Evolutionary conservation across 2,888 invertebrate genomes (phyloP), one percentile per base, ranked within the genome.

Genomic region (Dusona sp.): DNA sequence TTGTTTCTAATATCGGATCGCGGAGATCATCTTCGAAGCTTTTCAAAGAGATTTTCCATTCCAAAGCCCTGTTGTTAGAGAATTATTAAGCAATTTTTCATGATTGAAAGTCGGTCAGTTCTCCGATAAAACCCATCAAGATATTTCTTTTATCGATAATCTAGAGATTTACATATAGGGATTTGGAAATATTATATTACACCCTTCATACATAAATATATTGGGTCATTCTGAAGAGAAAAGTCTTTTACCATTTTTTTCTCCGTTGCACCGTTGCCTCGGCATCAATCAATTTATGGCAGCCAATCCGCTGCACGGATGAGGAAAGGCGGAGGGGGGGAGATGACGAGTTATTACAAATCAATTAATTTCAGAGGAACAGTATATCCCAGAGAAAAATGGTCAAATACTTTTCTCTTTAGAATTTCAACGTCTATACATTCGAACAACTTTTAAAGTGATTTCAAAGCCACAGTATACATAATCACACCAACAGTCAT

Each of bases 1-100:
- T 72, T 51, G 36, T 51, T n/a, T 19, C 33, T n/a, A 72, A 51
- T 72, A 72, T 72, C 33, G 33, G 33, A 72, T 51, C 11, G n/a
- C 7, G 13, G 9, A 45, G 29, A 70, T 70, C 45, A 42, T 68
- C 68, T n/a, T 70, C 7, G 48, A 25, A 13, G 29, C 45, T 45
- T 45, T 45, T 29, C 45, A 45, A 29, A 22, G 16, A 13, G 25
- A 25, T 45, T 42, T 45, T 11, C 4, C 25, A 16, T 45, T 36
- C 45, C 38, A 42, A 0, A 4, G 4, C 22, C 19, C 42, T 38
- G 22, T 2, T 61, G 29, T 61, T 61, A n/a, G 25, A n/a, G 25
- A 25, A 13, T 61, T 3, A 16, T 16, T 19, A 19, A 48, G 3
- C 7, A 4, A 48, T 48, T 61, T 61, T 61, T 6, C 16, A 61